phyloP scores from a whole-genome alignment of 2,113 vertebrate species.

The Odocoileus hemionus region DNA sequence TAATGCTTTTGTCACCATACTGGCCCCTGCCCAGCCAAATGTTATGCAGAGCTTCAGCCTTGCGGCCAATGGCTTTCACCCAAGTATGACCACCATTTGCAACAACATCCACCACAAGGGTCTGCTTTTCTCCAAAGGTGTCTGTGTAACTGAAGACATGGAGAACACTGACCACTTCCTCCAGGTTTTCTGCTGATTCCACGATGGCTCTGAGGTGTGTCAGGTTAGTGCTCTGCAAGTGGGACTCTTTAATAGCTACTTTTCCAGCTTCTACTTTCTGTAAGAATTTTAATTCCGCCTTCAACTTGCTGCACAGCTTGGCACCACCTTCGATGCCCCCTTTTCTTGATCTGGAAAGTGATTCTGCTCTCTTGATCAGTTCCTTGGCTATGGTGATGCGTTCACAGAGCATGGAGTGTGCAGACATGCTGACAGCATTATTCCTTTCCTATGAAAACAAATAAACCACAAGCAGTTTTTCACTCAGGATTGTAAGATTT shows the following conservation, averaged over 20 bases:
- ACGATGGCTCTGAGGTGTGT: constrained; percentile 93
- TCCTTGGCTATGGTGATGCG: constrained; percentile 87
- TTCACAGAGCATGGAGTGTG: constrained; percentile 85
- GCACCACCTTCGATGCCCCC: constrained; percentile 89
- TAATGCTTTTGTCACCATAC: constrained; percentile 93
- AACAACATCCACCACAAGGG: constrained; percentile 94
- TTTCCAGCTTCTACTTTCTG: constrained; percentile 89
- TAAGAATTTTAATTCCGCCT: constrained; percentile 93
- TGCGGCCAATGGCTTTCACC: constrained; percentile 97
- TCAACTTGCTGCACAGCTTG: constrained; percentile 92
- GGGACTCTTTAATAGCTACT: constrained; percentile 91
- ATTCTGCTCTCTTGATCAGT: constrained; percentile 88
- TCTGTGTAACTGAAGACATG: constrained; percentile 91
- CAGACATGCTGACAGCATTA: constrained; percentile 89
- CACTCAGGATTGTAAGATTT: not conserved
- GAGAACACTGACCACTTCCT: constrained; percentile 88
- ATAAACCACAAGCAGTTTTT: not conserved
- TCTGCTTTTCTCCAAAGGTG: constrained; percentile 82
- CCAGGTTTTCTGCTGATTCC: constrained; percentile 89
- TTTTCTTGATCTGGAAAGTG: constrained; percentile 83
- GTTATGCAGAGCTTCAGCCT: constrained; percentile 96
- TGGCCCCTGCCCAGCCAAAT: constrained; percentile 98
- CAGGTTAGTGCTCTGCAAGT: constrained; percentile 96
- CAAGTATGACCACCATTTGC: constrained; percentile 92
- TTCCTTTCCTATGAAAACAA: constrained; percentile 76